Conservation (phyloP, 2,888 invertebrate genomes). For the Cryptocephalus moraei region DNA sequence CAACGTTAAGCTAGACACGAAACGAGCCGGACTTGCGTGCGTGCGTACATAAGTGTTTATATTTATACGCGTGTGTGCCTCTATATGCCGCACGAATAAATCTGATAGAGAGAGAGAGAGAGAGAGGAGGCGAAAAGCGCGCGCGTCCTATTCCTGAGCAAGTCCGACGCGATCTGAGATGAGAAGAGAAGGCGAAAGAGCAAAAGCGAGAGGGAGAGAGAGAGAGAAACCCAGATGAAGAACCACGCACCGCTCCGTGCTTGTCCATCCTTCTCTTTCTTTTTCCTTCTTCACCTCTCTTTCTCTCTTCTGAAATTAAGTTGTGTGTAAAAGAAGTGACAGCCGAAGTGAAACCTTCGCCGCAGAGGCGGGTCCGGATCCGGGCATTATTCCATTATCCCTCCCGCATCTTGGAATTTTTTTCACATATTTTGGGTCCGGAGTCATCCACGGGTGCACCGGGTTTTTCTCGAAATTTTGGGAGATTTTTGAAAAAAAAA, state of each 20-base stretch:
- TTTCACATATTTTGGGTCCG: no score
- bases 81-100: no score
- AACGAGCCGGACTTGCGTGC: slow-evolving; percentile 1
- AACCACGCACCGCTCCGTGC: no score
- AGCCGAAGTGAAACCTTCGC: slow-evolving; percentile 13
- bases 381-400: not conserved
- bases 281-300: slow-evolving; percentile 2
- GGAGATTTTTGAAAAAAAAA: no score
- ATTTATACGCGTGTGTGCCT: no score
- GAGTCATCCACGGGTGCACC: no score
- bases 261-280: slow-evolving; percentile 1
- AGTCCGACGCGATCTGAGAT: slow-evolving; percentile 14
- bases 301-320: slow-evolving; percentile 29
- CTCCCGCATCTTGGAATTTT: not conserved
- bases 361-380: no score
- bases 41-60: no score
- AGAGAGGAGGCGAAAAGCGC: not conserved
- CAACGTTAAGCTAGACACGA: slow-evolving; percentile 12
- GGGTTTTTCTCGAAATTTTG: no score
- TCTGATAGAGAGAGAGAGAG: no score
- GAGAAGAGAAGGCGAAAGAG: slow-evolving; percentile 4
- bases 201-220: no score
- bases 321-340: slow-evolving; percentile 34
- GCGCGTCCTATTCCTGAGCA: slow-evolving; percentile 11
- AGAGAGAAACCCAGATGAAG: no score